Percentiles rank a stretch among this genome's conserved stretches.
These are phyloP conservation scores for Poecilia velifera DNA, from an alignment of 2,797 vertebrate species.

Conservation along the genomic window DNA sequence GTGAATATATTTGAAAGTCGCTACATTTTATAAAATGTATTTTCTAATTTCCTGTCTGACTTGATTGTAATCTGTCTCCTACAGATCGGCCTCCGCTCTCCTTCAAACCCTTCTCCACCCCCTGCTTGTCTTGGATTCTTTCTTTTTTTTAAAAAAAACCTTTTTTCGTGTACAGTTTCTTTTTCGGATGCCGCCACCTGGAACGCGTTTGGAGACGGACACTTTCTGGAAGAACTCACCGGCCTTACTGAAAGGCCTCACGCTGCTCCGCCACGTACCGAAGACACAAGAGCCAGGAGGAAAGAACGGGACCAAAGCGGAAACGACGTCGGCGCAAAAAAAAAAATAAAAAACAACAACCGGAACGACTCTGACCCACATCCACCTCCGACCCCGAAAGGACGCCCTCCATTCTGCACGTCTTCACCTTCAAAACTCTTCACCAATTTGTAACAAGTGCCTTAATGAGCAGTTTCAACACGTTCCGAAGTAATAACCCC, in stretches of 20 bases:
- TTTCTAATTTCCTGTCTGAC: neutral
- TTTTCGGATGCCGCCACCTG: conserved; percentile 74
- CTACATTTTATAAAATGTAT: too few relatives aligned
- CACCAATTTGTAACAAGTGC: conserved; percentile 87
- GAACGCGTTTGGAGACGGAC: conserved; percentile 69
- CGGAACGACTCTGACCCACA: conserved; percentile 24
- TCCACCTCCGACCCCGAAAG: conserved; percentile 50
- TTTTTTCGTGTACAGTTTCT: conserved; percentile 78
- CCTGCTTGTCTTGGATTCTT: conserved; percentile 33
- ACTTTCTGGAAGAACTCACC: conserved; percentile 73
- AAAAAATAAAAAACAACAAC: too few relatives aligned
- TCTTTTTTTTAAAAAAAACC: conserved; percentile 39
- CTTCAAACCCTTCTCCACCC: conserved; percentile 51
- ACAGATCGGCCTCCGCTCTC: conserved; percentile 70
- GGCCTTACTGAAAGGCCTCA: conserved; percentile 66
- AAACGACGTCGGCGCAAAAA: conserved; percentile 49
- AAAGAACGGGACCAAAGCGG: conserved; percentile 69
- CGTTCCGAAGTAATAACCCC: conserved; percentile 84
- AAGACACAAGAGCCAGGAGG: conserved; percentile 72
- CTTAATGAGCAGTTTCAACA: conserved; percentile 86
- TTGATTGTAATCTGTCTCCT: conserved; percentile 7
- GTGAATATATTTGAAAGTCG: too few relatives aligned
- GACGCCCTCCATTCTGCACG: conserved; percentile 50
- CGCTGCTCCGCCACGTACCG: conserved; percentile 67
- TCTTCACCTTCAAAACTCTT: conserved; percentile 68